Conservation (phyloP, 1,140 invertebrate genomes). For the Brachionus rubens region DNA sequence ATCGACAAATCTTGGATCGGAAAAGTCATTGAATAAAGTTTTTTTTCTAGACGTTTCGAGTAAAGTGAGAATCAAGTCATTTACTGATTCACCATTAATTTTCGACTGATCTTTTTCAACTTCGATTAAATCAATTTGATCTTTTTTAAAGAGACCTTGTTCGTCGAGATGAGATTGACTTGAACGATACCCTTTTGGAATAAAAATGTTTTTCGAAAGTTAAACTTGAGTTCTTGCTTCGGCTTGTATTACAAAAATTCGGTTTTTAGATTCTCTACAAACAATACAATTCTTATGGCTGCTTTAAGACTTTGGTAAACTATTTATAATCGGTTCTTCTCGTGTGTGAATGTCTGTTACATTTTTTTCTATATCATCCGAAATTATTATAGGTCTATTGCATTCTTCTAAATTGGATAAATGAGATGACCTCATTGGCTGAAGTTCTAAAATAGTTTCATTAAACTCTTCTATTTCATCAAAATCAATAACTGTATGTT, state of each 20-base stretch:
- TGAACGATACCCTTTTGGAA: not conserved
- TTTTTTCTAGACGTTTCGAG: not conserved
- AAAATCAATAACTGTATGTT: no score
- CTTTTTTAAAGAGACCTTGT: no score
- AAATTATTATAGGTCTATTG: no score
- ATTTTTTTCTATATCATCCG: not conserved
- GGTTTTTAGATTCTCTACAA: not conserved
- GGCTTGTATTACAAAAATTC: not conserved
- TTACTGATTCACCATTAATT: not conserved
- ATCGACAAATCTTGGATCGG: not conserved
- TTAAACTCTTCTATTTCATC: no score
- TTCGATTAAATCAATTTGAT: no score
- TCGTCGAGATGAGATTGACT: not conserved
- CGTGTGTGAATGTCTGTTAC: not conserved
- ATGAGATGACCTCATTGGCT: no score
- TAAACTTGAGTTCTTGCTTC: not conserved
- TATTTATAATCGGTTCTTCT: no score
- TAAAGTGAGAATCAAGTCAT: not conserved
- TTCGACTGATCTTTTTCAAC: not conserved
- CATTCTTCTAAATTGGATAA: no score
- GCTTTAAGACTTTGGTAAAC: not conserved
- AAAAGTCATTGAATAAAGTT: not conserved
- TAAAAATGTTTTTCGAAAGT: not conserved
- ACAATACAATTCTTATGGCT: not conserved
- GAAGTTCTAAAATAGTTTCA: no score